Conservation (phyloP, 2,888 invertebrate species). For the Brenthis hecate region DNA sequence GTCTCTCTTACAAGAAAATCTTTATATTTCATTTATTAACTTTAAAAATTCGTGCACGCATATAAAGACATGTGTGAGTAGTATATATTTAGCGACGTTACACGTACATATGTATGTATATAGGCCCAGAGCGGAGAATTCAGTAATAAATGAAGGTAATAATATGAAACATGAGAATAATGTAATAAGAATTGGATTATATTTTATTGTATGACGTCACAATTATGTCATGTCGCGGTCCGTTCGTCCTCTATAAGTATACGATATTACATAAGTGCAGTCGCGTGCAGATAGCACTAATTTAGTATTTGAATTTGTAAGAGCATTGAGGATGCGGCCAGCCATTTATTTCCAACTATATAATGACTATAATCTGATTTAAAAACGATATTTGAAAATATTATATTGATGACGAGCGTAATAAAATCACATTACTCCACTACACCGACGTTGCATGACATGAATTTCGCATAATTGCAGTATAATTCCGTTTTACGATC, state of each 20-base stretch:
- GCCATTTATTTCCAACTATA: slow-evolving; percentile 12
- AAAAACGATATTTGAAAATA: slow-evolving; percentile 33
- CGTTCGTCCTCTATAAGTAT: background rate
- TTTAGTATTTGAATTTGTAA: slow-evolving; percentile 13
- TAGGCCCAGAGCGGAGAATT: too few relatives aligned
- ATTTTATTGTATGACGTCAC: background rate
- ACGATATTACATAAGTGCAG: slow-evolving; percentile 1
- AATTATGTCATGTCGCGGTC: background rate
- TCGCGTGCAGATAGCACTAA: slow-evolving; percentile 10
- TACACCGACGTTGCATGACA: slow-evolving; percentile 41
- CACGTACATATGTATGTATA: too few relatives aligned
- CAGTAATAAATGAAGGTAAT: too few relatives aligned
- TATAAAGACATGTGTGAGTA: too few relatives aligned
- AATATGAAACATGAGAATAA: too few relatives aligned
- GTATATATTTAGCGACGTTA: too few relatives aligned
- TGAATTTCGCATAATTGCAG: slow-evolving; percentile 43
- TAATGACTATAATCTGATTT: slow-evolving; percentile 26
- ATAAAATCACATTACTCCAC: slow-evolving; percentile 31
- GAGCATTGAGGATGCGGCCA: background rate
- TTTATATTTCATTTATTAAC: too few relatives aligned
- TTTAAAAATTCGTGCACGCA: too few relatives aligned
- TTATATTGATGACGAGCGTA: slow-evolving; percentile 27
- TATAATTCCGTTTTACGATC: slow-evolving; percentile 44
- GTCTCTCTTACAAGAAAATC: too few relatives aligned
- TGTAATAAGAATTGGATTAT: too few relatives aligned